These are phyloP conservation scores for Busarellus nigricollis DNA, from an alignment of 2,797 vertebrate species.

Conservation along the genomic window DNA sequence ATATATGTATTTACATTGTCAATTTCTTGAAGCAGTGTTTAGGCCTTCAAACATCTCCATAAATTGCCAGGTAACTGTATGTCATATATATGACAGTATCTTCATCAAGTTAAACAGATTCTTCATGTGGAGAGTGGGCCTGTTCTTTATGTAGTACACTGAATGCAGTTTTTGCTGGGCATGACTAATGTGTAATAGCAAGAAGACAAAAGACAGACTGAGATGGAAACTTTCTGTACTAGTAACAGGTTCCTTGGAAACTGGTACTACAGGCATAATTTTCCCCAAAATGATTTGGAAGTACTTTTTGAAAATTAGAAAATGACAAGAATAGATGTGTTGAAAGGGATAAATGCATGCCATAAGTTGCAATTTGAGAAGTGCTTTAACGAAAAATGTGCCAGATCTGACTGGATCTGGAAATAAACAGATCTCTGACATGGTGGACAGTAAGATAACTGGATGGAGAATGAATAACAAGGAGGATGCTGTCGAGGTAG, in stretches of 20 bases:
- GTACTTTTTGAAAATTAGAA: background rate
- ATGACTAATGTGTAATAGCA: background rate
- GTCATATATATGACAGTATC: background rate
- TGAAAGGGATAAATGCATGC: background rate
- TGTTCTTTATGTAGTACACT: background rate
- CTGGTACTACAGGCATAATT: background rate
- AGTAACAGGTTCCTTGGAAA: background rate
- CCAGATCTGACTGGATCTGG: background rate
- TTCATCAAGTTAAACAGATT: background rate
- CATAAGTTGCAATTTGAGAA: background rate
- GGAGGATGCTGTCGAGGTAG: background rate
- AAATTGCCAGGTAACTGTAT: background rate
- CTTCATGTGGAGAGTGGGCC: background rate
- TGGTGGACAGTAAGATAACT: background rate
- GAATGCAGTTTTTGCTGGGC: background rate
- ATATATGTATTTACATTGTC: background rate
- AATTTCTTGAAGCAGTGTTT: background rate
- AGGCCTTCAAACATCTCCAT: background rate
- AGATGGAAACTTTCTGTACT: background rate
- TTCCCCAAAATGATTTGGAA: background rate
- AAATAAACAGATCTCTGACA: background rate
- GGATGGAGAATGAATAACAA: background rate
- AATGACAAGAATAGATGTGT: background rate
- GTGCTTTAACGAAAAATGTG: background rate
- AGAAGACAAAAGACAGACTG: background rate